Percentiles rank a stretch among this genome's conserved stretches.
These are phyloP conservation scores for Caenorhabditis uteleia DNA, from an alignment of 2,888 invertebrate species.

Conservation along the genomic window DNA sequence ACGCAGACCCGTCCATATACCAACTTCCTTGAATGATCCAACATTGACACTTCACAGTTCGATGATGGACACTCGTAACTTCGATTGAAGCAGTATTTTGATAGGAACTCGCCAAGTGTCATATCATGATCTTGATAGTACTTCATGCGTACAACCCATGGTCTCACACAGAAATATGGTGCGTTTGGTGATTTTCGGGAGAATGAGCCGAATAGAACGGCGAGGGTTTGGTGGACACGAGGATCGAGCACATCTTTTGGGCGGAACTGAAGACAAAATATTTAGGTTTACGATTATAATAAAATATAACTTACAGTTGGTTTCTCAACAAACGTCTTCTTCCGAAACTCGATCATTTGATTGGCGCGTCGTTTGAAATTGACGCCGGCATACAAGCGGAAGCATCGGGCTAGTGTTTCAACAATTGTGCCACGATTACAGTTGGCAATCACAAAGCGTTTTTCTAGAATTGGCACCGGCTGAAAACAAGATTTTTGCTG, in stretches of 20 bases:
- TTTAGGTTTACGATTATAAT: background rate
- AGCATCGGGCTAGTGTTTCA: slow-evolving; percentile 7
- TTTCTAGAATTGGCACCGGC: slow-evolving; percentile 1
- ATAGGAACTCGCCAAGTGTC: slow-evolving; percentile 89
- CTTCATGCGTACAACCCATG: slow-evolving; percentile 88
- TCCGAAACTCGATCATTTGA: slow-evolving; percentile 16
- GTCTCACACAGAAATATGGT: slow-evolving; percentile 87
- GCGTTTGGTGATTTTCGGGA: slow-evolving; percentile 74
- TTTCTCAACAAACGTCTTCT: slow-evolving; percentile 17
- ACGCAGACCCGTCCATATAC: slow-evolving; percentile 74
- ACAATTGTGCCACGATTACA: slow-evolving; percentile 17
- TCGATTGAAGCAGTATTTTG: slow-evolving; percentile 75
- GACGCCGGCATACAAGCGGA: slow-evolving; percentile 27
- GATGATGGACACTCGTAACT: slow-evolving; percentile 83
- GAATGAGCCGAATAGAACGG: slow-evolving; percentile 81
- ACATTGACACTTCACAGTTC: slow-evolving; percentile 83
- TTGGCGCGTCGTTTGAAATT: slow-evolving; percentile 17
- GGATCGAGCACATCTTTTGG: slow-evolving; percentile 71
- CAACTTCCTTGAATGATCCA: slow-evolving; percentile 86
- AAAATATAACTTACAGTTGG: background rate
- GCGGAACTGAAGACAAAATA: slow-evolving; percentile 12
- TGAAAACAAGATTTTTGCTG: background rate
- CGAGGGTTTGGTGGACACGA: slow-evolving; percentile 78
- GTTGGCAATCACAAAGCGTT: slow-evolving; percentile 12
- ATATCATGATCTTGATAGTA: slow-evolving; percentile 92